phyloP scores from a whole-genome alignment of 1,140 invertebrate genomes.

The Callitettix versicolor region DNA sequence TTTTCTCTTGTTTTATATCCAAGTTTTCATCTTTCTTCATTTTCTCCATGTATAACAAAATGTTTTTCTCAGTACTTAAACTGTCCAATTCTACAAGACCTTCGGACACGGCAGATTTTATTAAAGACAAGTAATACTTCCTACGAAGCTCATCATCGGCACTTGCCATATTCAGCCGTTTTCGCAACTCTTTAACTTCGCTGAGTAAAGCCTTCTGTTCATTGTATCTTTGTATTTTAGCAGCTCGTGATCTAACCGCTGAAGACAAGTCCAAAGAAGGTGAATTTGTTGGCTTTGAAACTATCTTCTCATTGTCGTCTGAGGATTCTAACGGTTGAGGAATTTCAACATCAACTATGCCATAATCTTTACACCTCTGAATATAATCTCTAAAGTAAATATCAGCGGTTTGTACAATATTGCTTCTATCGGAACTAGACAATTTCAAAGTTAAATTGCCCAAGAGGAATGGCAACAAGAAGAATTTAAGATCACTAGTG shows the following conservation, averaged over 20 bases:
- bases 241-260: constrained; percentile 38
- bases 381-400: constrained; percentile 81
- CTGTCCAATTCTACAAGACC: constrained; percentile 68
- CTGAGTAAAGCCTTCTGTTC: constrained; percentile 68
- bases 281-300: constrained; percentile 1
- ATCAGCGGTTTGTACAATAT: constrained; percentile 60
- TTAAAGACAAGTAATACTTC: constrained; percentile 68
- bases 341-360: constrained; percentile 50
- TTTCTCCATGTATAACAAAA: constrained; percentile 59
- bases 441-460: constrained; percentile 62
- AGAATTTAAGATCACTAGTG: constrained; percentile 73
- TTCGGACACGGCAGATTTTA: constrained; percentile 63
- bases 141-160: constrained; percentile 72
- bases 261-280: constrained; percentile 20
- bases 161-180: constrained; percentile 36
- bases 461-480: constrained; percentile 72
- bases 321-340: constrained; percentile 27
- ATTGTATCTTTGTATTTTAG: constrained; percentile 70
- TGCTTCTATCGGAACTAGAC: constrained; percentile 46
- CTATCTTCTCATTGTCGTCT: constrained; percentile 19
- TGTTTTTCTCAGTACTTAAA: constrained; percentile 57
- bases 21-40: constrained; percentile 30
- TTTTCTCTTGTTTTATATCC: constrained; percentile 16
- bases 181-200: constrained; percentile 51
- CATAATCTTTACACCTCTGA: constrained; percentile 66